These are phyloP conservation scores for Vulpes ferrilata DNA, from an alignment of 2,113 vertebrate species.

Conservation along the genomic window DNA sequence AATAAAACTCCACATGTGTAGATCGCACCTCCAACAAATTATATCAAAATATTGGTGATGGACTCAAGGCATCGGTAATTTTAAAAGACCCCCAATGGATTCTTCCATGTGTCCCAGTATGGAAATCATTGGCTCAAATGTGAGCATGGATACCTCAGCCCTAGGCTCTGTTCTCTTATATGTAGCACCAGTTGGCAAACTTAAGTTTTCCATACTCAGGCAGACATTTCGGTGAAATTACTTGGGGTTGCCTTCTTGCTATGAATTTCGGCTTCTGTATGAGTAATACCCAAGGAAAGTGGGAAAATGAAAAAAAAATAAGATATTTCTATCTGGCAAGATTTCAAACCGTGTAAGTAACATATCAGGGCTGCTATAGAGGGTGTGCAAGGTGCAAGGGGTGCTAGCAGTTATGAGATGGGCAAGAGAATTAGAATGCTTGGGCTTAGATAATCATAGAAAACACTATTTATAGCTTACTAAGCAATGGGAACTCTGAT, in stretches of 20 bases:
- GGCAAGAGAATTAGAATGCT: neutral
- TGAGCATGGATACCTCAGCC: neutral
- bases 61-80: neutral
- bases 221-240: neutral
- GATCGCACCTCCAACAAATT: neutral
- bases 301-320: neutral
- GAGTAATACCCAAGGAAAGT: neutral
- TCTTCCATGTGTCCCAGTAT: neutral
- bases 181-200: neutral
- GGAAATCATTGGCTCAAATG: neutral
- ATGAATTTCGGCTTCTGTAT: conserved; percentile 6
- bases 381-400: neutral
- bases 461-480: neutral
- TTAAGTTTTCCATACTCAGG: conserved; percentile 4
- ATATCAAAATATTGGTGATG: neutral
- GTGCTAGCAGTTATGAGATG: neutral
- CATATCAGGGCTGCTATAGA: neutral
- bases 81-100: neutral
- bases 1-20: neutral
- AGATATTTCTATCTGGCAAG: neutral
- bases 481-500: neutral
- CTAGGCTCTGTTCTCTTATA: neutral
- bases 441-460: neutral
- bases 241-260: neutral
- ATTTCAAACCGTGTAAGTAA: neutral